These are phyloP conservation scores for Bufo gargarizans DNA, from an alignment of 2,113 vertebrate species.

Conservation along the genomic window DNA sequence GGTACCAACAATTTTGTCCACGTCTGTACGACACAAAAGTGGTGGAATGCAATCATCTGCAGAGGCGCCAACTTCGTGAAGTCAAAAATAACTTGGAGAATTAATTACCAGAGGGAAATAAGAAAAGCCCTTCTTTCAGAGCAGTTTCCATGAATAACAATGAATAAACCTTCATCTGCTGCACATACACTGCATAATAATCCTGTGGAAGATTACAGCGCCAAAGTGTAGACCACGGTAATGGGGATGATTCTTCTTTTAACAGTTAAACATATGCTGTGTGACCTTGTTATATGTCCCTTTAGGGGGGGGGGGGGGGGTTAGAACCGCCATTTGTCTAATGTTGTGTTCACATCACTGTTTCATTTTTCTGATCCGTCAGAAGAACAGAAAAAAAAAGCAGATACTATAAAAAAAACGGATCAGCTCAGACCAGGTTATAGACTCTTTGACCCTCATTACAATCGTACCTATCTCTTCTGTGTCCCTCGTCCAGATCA, in stretches of 20 bases:
- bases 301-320: too few relatives aligned
- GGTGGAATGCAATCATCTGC: slow-evolving; percentile 34
- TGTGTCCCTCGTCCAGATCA: too few relatives aligned
- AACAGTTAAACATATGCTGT: background rate
- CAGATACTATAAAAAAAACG: too few relatives aligned
- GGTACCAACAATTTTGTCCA: too few relatives aligned
- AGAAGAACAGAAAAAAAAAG: too few relatives aligned
- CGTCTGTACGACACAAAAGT: slow-evolving; percentile 44
- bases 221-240: background rate
- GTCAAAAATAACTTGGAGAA: slow-evolving; percentile 49
- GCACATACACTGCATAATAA: slow-evolving; percentile 49
- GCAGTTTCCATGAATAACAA: slow-evolving; percentile 50
- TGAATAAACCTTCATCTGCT: slow-evolving; percentile 45
- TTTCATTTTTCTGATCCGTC: too few relatives aligned
- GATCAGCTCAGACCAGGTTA: too few relatives aligned
- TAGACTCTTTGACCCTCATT: too few relatives aligned
- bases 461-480: too few relatives aligned
- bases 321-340: too few relatives aligned
- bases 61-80: slow-evolving; percentile 39
- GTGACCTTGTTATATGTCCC: background rate
- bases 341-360: too few relatives aligned
- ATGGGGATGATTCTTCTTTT: background rate
- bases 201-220: slow-evolving; percentile 10
- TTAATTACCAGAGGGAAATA: slow-evolving; percentile 54
- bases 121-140: slow-evolving; percentile 41